Percentiles rank a stretch among this genome's conserved stretches.
These are phyloP conservation scores for Hyles vespertilio DNA, from an alignment of 1,140 invertebrate genomes.

Conservation along the genomic window DNA sequence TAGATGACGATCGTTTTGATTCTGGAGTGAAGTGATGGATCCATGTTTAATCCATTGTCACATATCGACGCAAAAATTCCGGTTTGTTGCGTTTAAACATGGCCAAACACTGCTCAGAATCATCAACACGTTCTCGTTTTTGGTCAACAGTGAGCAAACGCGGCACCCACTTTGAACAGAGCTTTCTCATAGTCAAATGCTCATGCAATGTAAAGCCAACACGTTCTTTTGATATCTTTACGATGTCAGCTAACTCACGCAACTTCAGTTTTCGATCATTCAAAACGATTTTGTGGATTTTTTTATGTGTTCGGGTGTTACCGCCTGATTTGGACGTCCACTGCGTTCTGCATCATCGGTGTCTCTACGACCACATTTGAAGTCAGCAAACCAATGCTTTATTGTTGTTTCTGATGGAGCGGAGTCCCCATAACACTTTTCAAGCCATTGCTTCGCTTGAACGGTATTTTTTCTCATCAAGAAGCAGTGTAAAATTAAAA, in stretches of 20 bases:
- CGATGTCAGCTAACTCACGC: not conserved
- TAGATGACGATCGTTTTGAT: conserved; percentile 12
- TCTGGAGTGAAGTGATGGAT: conserved; percentile 17
- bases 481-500: no score
- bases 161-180: not conserved
- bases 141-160: no score
- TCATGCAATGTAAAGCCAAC: not conserved
- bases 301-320: no score
- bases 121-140: conserved; percentile 16
- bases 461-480: no score
- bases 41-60: conserved; percentile 17
- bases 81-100: conserved; percentile 6
- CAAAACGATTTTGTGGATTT: no score
- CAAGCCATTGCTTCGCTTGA: no score
- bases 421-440: no score
- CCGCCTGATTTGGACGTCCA: no score
- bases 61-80: conserved; percentile 15
- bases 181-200: conserved; percentile 1
- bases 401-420: no score
- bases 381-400: no score
- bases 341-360: no score
- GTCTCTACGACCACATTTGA: no score
- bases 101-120: conserved; percentile 16
- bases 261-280: not conserved
- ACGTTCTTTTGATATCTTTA: conserved; percentile 6